Conservation (phyloP, 2,888 invertebrate species). For the Phengaris alcon region DNA sequence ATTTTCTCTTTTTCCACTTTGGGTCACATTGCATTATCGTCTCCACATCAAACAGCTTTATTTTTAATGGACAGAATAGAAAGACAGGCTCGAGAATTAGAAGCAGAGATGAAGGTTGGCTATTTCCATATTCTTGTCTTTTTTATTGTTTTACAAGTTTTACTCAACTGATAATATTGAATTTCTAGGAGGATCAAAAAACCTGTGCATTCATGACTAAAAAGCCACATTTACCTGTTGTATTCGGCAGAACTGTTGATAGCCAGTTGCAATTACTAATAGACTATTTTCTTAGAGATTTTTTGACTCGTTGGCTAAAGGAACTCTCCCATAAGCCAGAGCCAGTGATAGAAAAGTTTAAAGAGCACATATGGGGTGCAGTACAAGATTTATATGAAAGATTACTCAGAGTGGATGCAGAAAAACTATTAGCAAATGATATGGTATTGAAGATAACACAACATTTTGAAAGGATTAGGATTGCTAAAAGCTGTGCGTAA, state of each 20-base stretch:
- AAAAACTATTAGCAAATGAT: constrained; percentile 89
- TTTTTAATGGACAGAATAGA: constrained; percentile 80
- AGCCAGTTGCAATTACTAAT: constrained; percentile 89
- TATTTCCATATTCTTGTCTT: constrained; percentile 20
- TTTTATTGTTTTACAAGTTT: constrained; percentile 11
- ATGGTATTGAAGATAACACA: constrained; percentile 89
- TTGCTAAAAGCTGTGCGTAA: constrained; percentile 87
- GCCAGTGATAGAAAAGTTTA: constrained; percentile 81
- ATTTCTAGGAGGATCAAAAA: constrained; percentile 62
- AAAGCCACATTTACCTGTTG: constrained; percentile 83
- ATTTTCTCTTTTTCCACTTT: constrained; percentile 72
- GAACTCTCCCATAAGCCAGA: constrained; percentile 84
- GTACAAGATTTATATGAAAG: constrained; percentile 86
- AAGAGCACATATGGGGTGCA: constrained; percentile 91
- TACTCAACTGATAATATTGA: constrained; percentile 3
- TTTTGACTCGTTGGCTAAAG: constrained; percentile 86
- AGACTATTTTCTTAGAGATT: constrained; percentile 88
- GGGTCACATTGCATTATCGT: constrained; percentile 82
- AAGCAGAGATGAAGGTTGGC: constrained; percentile 80
- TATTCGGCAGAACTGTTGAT: constrained; percentile 91
- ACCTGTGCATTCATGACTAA: constrained; percentile 62
- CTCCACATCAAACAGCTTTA: constrained; percentile 81
- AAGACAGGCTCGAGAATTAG: constrained; percentile 80
- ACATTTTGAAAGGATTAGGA: constrained; percentile 91
- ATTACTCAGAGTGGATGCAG: constrained; percentile 86